Evolutionary conservation across 2,888 invertebrate genomes (phyloP).

Genomic region (Sialis fuliginosa): DNA sequence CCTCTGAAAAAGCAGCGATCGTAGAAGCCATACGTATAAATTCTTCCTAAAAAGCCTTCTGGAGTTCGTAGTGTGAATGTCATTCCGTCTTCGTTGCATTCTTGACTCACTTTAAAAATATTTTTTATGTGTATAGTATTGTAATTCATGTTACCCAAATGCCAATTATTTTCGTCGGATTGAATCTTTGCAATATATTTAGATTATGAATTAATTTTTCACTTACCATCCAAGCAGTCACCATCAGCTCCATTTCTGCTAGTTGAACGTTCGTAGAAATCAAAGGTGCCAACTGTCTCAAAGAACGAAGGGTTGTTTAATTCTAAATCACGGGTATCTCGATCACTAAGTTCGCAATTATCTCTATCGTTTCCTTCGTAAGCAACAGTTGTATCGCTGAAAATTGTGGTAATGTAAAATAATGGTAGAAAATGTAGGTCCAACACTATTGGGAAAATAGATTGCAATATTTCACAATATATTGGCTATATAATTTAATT

Average conservation of each 20-base stretch:
- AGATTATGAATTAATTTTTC: too few species aligned
- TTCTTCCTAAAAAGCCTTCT: conserved; percentile 76
- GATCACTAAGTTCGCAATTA: conserved; percentile 80
- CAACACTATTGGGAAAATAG: too few species aligned
- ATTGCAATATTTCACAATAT: too few species aligned
- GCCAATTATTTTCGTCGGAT: too few species aligned
- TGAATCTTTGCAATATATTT: too few species aligned
- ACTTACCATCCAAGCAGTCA: conserved; percentile 75
- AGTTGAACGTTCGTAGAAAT: conserved; percentile 66
- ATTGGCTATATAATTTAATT: too few species aligned
- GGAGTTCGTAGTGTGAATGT: conserved; percentile 77
- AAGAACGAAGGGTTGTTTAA: conserved; percentile 72
- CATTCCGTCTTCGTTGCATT: conserved; percentile 88
- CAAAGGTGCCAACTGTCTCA: conserved; percentile 66
- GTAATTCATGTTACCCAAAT: too few species aligned
- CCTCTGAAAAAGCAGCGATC: conserved; percentile 83
- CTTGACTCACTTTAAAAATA: conserved; percentile 55
- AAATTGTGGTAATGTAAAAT: conserved; percentile 1
- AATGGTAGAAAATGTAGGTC: too few species aligned
- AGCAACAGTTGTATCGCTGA: conserved; percentile 16
- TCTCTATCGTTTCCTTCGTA: conserved; percentile 46
- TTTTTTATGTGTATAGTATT: background rate
- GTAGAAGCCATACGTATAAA: conserved; percentile 84
- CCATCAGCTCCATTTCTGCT: conserved; percentile 49
- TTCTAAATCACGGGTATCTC: conserved; percentile 68